phyloP scores from a whole-genome alignment of 2,797 vertebrate species.

The Okamejei kenojei region DNA sequence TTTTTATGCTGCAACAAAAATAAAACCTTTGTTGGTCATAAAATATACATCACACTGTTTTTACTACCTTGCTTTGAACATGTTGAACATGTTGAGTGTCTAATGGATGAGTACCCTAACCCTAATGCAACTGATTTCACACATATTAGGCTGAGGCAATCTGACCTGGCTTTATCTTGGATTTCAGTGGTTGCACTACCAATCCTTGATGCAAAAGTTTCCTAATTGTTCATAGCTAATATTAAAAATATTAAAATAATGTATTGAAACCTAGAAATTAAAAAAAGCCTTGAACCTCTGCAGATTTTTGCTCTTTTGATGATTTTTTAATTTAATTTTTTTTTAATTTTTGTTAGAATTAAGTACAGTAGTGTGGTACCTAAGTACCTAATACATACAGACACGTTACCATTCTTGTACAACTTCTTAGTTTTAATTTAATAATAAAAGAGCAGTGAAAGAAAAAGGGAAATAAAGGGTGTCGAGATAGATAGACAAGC shows the following conservation, averaged over 20 bases:
- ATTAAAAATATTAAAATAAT: not conserved
- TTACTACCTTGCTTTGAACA: not conserved
- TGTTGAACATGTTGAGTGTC: not conserved
- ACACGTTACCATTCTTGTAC: too few relatives aligned
- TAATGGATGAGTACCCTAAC: not conserved
- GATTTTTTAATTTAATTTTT: too few relatives aligned
- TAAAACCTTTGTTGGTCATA: not conserved
- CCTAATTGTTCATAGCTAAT: not conserved
- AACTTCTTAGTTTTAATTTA: too few relatives aligned
- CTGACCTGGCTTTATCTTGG: not conserved
- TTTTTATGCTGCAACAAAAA: not conserved
- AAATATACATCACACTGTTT: too few relatives aligned
- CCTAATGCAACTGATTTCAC: not conserved
- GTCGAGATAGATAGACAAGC: too few relatives aligned
- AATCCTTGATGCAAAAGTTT: not conserved
- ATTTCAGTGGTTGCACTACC: not conserved
- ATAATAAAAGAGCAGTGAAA: too few relatives aligned
- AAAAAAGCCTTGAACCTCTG: not conserved
- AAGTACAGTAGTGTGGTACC: too few relatives aligned
- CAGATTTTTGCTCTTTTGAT: not conserved
- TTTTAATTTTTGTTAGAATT: too few relatives aligned
- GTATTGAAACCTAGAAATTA: not conserved
- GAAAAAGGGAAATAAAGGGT: too few relatives aligned
- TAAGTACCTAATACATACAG: too few relatives aligned
- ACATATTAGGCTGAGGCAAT: not conserved